A percentile compares a stretch with the other conserved stretches of the same genome.
Evolutionary conservation across 1,140 invertebrate species (phyloP).

Genomic region (Lordiphosa mommai): DNA sequence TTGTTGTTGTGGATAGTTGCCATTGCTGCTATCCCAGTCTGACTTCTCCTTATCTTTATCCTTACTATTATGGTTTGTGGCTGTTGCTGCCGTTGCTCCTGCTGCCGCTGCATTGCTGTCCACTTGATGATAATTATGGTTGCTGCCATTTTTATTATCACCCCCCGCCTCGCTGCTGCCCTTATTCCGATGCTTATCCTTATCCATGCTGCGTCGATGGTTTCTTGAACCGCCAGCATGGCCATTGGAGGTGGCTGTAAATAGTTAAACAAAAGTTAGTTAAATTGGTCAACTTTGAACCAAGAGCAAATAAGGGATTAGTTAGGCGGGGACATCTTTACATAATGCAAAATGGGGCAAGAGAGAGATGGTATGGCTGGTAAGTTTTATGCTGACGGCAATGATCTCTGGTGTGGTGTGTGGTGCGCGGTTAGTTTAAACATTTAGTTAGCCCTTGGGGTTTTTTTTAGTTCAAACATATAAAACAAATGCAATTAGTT

Average conservation of each 20-base stretch:
- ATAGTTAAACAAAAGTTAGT: slow-evolving; percentile 2
- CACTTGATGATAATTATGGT: slow-evolving; percentile 47
- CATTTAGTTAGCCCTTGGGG: background rate
- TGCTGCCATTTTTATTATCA: slow-evolving; percentile 25
- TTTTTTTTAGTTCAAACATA: slow-evolving; percentile 17
- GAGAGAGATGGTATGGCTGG: background rate
- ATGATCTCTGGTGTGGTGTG: background rate
- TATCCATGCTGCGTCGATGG: slow-evolving; percentile 74
- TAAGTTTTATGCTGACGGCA: slow-evolving; percentile 6
- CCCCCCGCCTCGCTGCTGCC: slow-evolving; percentile 44
- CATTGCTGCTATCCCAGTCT: slow-evolving; percentile 68
- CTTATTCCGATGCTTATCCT: slow-evolving; percentile 73
- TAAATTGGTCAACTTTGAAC: background rate
- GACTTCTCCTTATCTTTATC: slow-evolving; percentile 72
- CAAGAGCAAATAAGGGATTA: background rate
- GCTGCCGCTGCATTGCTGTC: slow-evolving; percentile 38
- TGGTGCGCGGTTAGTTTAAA: background rate
- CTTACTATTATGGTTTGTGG: slow-evolving; percentile 47
- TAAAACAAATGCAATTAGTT: background rate
- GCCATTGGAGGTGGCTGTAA: slow-evolving; percentile 70
- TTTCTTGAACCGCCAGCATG: slow-evolving; percentile 60
- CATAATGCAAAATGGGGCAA: background rate
- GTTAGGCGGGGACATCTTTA: background rate
- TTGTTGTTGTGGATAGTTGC: slow-evolving; percentile 64
- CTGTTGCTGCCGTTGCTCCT: slow-evolving; percentile 31